These are phyloP conservation scores for Monomorium pharaonis DNA, from an alignment of 1,140 invertebrate genomes.

Conservation along the genomic window DNA sequence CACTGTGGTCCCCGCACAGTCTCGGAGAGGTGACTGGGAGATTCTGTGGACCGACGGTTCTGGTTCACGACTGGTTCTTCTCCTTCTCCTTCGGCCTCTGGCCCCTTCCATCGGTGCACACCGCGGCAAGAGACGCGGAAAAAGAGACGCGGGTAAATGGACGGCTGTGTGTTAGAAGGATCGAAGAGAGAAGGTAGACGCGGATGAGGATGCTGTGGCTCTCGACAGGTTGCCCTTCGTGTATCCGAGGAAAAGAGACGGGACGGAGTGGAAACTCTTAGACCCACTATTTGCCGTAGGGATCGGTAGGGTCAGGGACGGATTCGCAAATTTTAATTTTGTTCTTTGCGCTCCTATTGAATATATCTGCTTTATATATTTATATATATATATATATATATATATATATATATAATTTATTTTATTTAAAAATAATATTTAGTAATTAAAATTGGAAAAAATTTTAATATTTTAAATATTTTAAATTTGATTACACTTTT, in stretches of 20 bases:
- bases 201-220: slow-evolving; percentile 57
- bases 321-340: slow-evolving; percentile 43
- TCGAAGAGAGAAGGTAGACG: slow-evolving; percentile 12
- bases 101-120: slow-evolving; percentile 66
- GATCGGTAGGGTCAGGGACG: slow-evolving; percentile 70
- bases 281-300: slow-evolving; percentile 52
- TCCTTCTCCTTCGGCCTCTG: slow-evolving; percentile 73
- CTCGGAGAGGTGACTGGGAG: slow-evolving; percentile 75
- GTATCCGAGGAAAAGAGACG: slow-evolving; percentile 30
- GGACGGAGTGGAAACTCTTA: slow-evolving; percentile 35
- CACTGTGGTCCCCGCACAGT: slow-evolving; percentile 66
- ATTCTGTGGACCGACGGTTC: slow-evolving; percentile 75
- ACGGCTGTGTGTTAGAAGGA: neutral
- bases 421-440: neutral
- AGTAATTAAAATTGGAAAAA: neutral
- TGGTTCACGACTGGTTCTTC: slow-evolving; percentile 76
- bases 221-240: slow-evolving; percentile 63
- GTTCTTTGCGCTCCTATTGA: neutral
- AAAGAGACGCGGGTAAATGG: slow-evolving; percentile 25
- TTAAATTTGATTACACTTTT: neutral
- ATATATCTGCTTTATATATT: neutral
- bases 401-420: neutral
- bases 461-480: neutral
- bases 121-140: slow-evolving; percentile 60
- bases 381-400: neutral